Evolutionary conservation across 1,140 invertebrate species (phyloP), one percentile per base, ranked within the genome.

Genomic region (Neomicropteryx cornuta): DNA sequence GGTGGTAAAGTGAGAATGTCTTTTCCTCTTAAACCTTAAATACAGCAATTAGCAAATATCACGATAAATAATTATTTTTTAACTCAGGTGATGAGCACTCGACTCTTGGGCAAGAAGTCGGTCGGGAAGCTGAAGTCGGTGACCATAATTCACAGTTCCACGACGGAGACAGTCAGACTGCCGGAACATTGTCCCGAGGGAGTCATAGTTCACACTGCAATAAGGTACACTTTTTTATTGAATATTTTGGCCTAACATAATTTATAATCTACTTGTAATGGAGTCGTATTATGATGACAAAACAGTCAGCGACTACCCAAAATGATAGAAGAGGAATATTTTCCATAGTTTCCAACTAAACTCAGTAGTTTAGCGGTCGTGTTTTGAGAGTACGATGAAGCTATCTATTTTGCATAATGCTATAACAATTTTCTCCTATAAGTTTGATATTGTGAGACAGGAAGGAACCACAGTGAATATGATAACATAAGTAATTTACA

Each of bases 131-230:
- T 84, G 51, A 86, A 85, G 60, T 81, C 80, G 10, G 76, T 87
- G 41, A 87, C 84, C 44, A 87, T 87, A 62, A 85, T 87, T 48
- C 83, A 87, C 71, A 86, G 81, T 54, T 82, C 83, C 43, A 84
- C 83, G 40, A 86, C 83, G 28, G 83, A 87, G 67, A 84, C 83
- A 31, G 83, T 87, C 42, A 76, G 83, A 4, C 59, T 87, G 42
- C 83, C 83, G 2, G 76, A 82, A 42, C 78, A 80, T 42, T 74
- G 75, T 38, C 73, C 78, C 47, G 78, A 76, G 47, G 83, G 80
- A 5, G 68, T 75, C 11, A 81, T 79, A 18, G 76, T 83, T 3
- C 80, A 84, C 43, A 78, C 76, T 8, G 80, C 76, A 29, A 72
- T 83, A 4, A 69, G 66, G 66, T 68, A 48, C 5, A 3, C 4